Percentiles rank a stretch among this genome's conserved stretches.
These are phyloP conservation scores for Indicator indicator DNA, from an alignment of 2,113 vertebrate genomes.

Conservation along the genomic window DNA sequence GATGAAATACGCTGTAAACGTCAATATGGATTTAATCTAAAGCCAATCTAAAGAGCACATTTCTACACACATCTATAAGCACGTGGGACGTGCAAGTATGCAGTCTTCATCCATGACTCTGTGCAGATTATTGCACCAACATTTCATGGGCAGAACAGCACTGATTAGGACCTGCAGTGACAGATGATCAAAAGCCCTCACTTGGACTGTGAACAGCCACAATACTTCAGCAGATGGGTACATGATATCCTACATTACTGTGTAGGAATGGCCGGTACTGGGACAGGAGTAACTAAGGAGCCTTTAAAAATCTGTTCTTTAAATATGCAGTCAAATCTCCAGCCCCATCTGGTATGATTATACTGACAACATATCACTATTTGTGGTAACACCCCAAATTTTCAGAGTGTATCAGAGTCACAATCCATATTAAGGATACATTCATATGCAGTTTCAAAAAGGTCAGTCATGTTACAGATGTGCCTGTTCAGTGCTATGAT, in stretches of 20 bases:
- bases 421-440: not conserved
- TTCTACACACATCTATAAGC: not conserved
- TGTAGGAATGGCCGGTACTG: not conserved
- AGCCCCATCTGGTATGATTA: not conserved
- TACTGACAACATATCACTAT: not conserved
- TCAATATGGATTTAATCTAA: not conserved
- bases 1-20: not conserved
- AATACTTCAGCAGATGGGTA: not conserved
- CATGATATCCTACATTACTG: not conserved
- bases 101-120: not conserved
- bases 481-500: not conserved
- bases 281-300: not conserved
- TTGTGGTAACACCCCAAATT: not conserved
- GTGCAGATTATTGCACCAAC: not conserved
- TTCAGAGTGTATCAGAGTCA: not conserved
- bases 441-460: not conserved
- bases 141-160: rapidly evolving
- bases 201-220: not conserved
- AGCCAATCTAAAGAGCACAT: not conserved
- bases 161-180: not conserved
- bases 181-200: not conserved
- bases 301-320: not conserved
- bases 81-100: rapidly evolving
- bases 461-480: not conserved
- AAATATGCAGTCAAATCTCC: not conserved